phyloP scores from a whole-genome alignment of 2,888 invertebrate genomes.

The Bursaphelenchus okinawaensis region DNA sequence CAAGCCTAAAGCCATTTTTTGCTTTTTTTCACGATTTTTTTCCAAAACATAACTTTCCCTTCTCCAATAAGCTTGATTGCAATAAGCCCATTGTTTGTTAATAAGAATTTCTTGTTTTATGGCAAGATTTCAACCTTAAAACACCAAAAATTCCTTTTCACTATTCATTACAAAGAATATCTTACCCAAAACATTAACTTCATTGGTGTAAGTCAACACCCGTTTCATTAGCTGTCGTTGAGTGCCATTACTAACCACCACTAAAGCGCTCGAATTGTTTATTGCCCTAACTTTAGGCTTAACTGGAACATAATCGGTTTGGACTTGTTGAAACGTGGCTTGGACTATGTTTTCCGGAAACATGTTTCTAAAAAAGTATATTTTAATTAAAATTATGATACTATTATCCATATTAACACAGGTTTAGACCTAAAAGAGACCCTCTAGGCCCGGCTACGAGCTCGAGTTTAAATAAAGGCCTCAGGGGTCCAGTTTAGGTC shows the following conservation, averaged over 20 bases:
- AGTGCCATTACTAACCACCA: conserved; percentile 27
- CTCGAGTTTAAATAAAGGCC: too few relatives aligned
- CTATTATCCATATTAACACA: too few relatives aligned
- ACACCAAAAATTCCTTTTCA: conserved; percentile 3
- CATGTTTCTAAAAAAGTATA: conserved; percentile 69
- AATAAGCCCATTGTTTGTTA: too few relatives aligned
- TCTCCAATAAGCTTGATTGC: too few relatives aligned
- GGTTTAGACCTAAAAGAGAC: too few relatives aligned
- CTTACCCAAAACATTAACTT: conserved; percentile 67
- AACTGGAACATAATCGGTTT: conserved; percentile 48
- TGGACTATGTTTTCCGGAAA: conserved; percentile 85
- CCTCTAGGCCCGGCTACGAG: too few relatives aligned
- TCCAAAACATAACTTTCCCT: too few relatives aligned
- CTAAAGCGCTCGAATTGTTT: conserved; percentile 11
- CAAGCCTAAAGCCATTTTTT: too few relatives aligned
- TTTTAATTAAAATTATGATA: background rate
- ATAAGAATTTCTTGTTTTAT: too few relatives aligned
- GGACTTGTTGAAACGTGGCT: conserved; percentile 63
- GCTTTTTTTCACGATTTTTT: too few relatives aligned
- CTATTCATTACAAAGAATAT: conserved; percentile 6
- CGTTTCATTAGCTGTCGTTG: conserved; percentile 41
- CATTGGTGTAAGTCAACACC: conserved; percentile 61
- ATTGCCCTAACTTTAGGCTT: conserved; percentile 31
- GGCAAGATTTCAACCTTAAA: background rate
- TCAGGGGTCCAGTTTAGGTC: too few relatives aligned